phyloP scores from a whole-genome alignment of 2,888 invertebrate species.

The Ceratothoa steindachneri region DNA sequence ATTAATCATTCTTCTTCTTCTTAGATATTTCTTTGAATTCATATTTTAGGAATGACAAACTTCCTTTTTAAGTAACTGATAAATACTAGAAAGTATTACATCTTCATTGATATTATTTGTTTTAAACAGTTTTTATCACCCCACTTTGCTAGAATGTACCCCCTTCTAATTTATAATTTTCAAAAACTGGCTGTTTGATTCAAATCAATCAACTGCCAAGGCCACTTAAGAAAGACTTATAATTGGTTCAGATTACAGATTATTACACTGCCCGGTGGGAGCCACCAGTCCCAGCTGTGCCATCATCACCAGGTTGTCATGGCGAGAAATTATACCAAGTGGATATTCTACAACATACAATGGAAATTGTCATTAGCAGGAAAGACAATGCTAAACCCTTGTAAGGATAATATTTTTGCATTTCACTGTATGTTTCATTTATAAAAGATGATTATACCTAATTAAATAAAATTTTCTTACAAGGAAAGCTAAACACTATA shows the following conservation, averaged over 20 bases:
- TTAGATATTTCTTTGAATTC: too few species aligned
- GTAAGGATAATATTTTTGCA: background rate
- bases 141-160: too few species aligned
- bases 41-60: too few species aligned
- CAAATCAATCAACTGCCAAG: background rate
- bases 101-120: too few species aligned
- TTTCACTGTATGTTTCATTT: background rate
- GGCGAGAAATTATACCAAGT: background rate
- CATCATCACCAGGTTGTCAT: slow-evolving; percentile 9
- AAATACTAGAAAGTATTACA: too few species aligned
- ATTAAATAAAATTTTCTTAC: background rate
- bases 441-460: background rate
- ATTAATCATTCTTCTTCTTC: too few species aligned
- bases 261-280: slow-evolving; percentile 34
- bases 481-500: slow-evolving; percentile 15
- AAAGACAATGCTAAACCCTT: slow-evolving; percentile 50
- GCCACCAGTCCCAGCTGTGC: slow-evolving; percentile 48
- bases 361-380: slow-evolving; percentile 44
- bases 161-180: background rate
- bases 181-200: background rate
- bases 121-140: too few species aligned
- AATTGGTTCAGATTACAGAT: slow-evolving; percentile 41
- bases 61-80: too few species aligned
- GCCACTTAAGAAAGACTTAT: background rate
- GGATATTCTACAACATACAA: slow-evolving; percentile 46